Evolutionary conservation across 2,888 invertebrate species (phyloP).

Genomic region (Holacanthella duospinosa): DNA sequence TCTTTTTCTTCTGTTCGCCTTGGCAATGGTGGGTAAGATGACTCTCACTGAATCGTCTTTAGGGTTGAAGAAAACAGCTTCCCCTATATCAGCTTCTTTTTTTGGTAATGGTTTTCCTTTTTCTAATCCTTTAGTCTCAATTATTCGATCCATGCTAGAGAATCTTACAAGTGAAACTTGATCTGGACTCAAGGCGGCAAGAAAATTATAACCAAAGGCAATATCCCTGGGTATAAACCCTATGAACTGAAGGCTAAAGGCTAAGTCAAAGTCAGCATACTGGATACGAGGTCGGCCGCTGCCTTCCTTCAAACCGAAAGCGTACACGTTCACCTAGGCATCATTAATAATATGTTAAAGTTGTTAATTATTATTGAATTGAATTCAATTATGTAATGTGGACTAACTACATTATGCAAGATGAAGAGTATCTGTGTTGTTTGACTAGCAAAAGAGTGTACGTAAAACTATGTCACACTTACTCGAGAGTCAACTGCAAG

Average conservation of each 20-base stretch:
- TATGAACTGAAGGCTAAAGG: conserved; percentile 29
- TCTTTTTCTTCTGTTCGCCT: conserved; percentile 28
- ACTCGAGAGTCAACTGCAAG: conserved; percentile 17
- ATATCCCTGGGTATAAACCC: conserved; percentile 18
- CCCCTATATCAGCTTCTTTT: neutral
- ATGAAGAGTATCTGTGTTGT: no score
- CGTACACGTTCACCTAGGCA: conserved; percentile 26
- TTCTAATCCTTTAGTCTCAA: neutral
- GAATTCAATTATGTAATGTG: conserved; percentile 31
- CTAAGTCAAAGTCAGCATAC: conserved; percentile 35
- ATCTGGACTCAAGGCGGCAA: conserved; percentile 23
- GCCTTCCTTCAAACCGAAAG: conserved; percentile 33
- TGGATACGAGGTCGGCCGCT: conserved; percentile 26
- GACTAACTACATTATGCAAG: no score
- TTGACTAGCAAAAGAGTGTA: conserved; percentile 11
- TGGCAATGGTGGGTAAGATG: conserved; percentile 24
- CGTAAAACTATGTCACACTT: neutral
- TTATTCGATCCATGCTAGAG: neutral
- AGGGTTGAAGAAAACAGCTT: conserved; percentile 28
- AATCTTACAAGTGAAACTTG: conserved; percentile 27
- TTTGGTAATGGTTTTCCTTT: neutral
- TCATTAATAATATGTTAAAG: neutral
- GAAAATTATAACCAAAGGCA: conserved; percentile 23
- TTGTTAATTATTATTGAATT: no score
- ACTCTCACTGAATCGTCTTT: conserved; percentile 32